Evolutionary conservation across 1,140 invertebrate species (phyloP).

Genomic region (Bradysia coprophila): DNA sequence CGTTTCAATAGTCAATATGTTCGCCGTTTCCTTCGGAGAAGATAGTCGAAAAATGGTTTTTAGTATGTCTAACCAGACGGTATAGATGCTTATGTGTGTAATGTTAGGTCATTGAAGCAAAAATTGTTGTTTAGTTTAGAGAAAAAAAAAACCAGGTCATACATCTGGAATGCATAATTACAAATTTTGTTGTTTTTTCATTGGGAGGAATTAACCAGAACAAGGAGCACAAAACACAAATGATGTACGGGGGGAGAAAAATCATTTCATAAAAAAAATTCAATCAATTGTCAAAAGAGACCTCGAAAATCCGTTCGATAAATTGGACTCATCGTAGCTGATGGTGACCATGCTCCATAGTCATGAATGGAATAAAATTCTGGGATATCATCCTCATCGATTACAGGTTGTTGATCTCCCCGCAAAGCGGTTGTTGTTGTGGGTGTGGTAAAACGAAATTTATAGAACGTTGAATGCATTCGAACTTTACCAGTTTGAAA

Average conservation of each 20-base stretch:
- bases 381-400: background rate
- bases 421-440: background rate
- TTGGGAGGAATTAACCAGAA: background rate
- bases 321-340: background rate
- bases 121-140: background rate
- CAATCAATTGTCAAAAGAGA: background rate
- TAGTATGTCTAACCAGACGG: too few relatives aligned
- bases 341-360: background rate
- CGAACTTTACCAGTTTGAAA: background rate
- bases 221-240: background rate
- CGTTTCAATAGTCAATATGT: background rate
- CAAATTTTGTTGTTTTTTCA: background rate
- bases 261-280: background rate
- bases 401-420: background rate
- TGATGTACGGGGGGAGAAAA: background rate
- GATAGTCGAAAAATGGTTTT: background rate
- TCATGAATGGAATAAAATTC: background rate
- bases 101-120: background rate
- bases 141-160: background rate
- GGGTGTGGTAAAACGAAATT: background rate
- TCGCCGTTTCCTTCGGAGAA: background rate
- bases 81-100: too few relatives aligned
- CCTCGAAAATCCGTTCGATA: background rate
- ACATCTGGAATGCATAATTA: background rate
- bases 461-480: background rate